Conservation (phyloP, 92 coral and sea anemone genomes). For the Meandrina meandrites region DNA sequence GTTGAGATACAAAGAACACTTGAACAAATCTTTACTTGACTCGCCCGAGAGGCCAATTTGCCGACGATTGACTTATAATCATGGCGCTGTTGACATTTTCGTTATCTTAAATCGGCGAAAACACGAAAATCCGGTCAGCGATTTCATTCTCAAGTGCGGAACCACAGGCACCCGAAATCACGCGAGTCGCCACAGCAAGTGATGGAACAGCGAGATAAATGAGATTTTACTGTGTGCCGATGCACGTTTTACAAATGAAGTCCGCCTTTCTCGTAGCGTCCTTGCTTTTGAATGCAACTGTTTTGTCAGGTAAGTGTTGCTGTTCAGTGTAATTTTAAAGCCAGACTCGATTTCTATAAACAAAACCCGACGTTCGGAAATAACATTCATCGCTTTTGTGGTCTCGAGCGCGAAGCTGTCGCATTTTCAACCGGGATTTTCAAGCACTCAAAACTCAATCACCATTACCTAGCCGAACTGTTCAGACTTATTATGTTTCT, state of each 20-base stretch:
- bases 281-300: slow-evolving; percentile 11
- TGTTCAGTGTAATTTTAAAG: not conserved
- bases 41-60: slow-evolving; percentile 5
- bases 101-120: slow-evolving; percentile 25
- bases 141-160: not conserved
- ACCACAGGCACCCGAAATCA: slow-evolving; percentile 17
- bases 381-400: slow-evolving; percentile 1
- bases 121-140: slow-evolving; percentile 15
- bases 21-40: not conserved
- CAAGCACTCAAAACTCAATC: not conserved
- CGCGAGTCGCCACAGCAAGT: slow-evolving; percentile 10
- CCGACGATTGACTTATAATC: slow-evolving; percentile 10
- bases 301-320: slow-evolving; percentile 36
- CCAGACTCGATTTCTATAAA: not conserved
- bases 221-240: not conserved
- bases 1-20: not conserved
- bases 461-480: not conserved
- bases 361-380: not conserved
- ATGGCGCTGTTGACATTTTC: not conserved
- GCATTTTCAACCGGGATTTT: not conserved
- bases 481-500: not conserved
- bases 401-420: not conserved
- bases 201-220: not conserved
- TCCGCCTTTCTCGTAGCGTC: slow-evolving; percentile 4
- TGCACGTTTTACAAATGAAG: slow-evolving; percentile 13